These are phyloP conservation scores for Napeogenes sylphis DNA, from an alignment of 2,888 invertebrate species.

Conservation along the genomic window DNA sequence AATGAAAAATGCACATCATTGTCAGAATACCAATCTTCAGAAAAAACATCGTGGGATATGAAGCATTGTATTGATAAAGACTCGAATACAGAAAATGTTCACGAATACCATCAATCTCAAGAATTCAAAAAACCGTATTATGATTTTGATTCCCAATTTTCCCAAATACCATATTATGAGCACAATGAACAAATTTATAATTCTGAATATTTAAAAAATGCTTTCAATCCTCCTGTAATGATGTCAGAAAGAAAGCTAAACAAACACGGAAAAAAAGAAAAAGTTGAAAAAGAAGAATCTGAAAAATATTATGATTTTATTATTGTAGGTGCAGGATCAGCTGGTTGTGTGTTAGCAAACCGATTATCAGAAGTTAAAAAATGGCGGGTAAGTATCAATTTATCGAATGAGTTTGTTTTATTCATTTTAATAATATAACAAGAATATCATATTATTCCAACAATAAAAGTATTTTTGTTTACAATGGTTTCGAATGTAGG, in stretches of 20 bases:
- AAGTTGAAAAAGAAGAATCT: neutral
- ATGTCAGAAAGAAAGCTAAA: neutral
- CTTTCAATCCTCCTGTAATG: neutral
- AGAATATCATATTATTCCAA: too few species aligned
- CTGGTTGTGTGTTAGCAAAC: conserved; percentile 83
- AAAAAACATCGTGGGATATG: too few species aligned
- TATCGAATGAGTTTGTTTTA: neutral
- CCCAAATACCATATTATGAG: neutral
- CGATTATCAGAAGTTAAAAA: conserved; percentile 79
- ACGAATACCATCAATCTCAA: neutral
- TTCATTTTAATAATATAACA: too few species aligned
- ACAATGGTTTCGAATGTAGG: too few species aligned
- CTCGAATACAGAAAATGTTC: neutral
- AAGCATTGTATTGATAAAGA: too few species aligned
- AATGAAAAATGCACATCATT: too few species aligned
- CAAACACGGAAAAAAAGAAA: too few species aligned
- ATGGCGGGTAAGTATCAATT: conserved; percentile 24
- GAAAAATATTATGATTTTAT: conserved; percentile 74
- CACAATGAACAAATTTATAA: neutral
- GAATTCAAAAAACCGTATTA: neutral
- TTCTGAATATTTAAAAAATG: neutral
- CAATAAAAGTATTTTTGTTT: too few species aligned
- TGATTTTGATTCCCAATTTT: neutral
- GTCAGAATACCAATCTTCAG: neutral
- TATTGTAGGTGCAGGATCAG: conserved; percentile 82